A percentile compares a stretch with the other conserved stretches of the same genome.
These are phyloP conservation scores for Rhynchophorus ferrugineus DNA, from an alignment of 1,140 invertebrate genomes.

Conservation along the genomic window DNA sequence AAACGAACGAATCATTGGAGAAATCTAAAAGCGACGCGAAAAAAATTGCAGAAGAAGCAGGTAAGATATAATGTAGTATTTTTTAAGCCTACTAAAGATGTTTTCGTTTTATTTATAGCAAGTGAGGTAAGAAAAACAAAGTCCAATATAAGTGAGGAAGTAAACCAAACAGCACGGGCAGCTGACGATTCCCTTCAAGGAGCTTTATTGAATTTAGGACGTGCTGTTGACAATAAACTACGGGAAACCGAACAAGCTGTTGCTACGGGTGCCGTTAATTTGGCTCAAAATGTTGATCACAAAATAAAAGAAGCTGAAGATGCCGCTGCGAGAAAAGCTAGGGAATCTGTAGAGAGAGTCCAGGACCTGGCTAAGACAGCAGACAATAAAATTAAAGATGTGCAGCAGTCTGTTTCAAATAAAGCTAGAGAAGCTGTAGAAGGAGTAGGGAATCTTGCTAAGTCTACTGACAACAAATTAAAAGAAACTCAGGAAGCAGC, in stretches of 20 bases:
- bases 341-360: slow-evolving; percentile 14
- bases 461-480: slow-evolving; percentile 17
- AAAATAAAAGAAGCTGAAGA: slow-evolving; percentile 20
- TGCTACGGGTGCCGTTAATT: slow-evolving; percentile 9
- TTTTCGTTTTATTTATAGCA: slow-evolving; percentile 17
- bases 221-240: slow-evolving; percentile 16
- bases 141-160: slow-evolving; percentile 16
- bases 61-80: not conserved
- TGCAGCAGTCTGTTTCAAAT: slow-evolving; percentile 7
- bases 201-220: slow-evolving; percentile 10
- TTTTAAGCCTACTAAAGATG: not conserved
- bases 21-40: slow-evolving; percentile 18
- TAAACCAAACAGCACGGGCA: slow-evolving; percentile 5
- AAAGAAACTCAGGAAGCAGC: slow-evolving; percentile 16
- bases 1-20: slow-evolving; percentile 21
- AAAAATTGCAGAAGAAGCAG: slow-evolving; percentile 22
- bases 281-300: slow-evolving; percentile 19
- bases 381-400: slow-evolving; percentile 20
- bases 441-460: slow-evolving; percentile 11
- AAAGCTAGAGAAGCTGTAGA: not conserved
- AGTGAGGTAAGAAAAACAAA: slow-evolving; percentile 16
- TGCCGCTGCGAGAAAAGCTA: slow-evolving; percentile 10
- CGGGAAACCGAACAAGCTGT: slow-evolving; percentile 8
- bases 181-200: slow-evolving; percentile 7
- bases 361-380: slow-evolving; percentile 13